These are phyloP conservation scores for Microcebus ravelobensis DNA, from an alignment of 2,113 vertebrate species.

Conservation along the genomic window DNA sequence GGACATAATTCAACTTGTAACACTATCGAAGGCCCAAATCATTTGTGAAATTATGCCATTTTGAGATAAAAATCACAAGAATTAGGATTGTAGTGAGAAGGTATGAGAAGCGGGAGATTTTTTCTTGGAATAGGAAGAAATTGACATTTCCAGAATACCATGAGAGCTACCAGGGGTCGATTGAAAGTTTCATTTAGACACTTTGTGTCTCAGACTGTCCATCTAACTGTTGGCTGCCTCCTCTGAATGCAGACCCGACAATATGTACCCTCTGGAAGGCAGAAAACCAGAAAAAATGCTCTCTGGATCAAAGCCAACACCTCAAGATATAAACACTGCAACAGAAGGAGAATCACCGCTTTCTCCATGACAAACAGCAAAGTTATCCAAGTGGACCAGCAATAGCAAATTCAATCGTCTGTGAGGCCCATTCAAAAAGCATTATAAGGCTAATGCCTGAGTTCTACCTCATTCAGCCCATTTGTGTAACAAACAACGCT, in stretches of 20 bases:
- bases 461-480: neutral
- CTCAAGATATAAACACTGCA: neutral
- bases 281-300: neutral
- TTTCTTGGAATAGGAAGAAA: neutral
- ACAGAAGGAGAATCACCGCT: neutral
- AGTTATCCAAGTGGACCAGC: neutral
- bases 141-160: neutral
- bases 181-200: neutral
- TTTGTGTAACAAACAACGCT: neutral
- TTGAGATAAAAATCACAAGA: neutral
- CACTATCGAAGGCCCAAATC: neutral
- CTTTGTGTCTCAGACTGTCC: neutral
- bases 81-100: neutral
- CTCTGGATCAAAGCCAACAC: neutral
- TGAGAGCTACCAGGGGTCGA: neutral
- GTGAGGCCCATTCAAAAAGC: neutral
- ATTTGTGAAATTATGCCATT: neutral
- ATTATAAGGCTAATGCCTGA: neutral
- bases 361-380: neutral
- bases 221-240: neutral
- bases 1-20: neutral
- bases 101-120: neutral
- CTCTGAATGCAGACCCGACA: neutral
- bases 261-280: neutral
- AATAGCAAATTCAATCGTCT: neutral